Conservation (phyloP, 2,888 invertebrate genomes). For the Stenolophus ochropezus region DNA sequence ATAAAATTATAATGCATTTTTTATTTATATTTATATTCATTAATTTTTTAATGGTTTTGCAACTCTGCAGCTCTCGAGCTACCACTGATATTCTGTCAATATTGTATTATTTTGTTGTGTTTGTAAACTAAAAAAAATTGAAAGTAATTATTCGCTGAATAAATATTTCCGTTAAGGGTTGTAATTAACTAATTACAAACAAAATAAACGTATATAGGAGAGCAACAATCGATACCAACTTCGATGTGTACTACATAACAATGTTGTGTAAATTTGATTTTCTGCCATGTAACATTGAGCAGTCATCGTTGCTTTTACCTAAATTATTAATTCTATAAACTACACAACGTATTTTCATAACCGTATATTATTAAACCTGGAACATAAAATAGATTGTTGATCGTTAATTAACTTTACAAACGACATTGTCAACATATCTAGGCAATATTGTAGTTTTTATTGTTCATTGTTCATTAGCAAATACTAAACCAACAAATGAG, state of each 20-base stretch:
- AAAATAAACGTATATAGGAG: not conserved
- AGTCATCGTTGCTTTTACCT: constrained; percentile 10
- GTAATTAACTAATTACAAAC: constrained; percentile 14
- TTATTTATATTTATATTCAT: too few species aligned
- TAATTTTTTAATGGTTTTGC: too few species aligned
- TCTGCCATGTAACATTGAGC: not conserved
- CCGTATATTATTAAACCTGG: constrained; percentile 2
- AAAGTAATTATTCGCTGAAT: not conserved
- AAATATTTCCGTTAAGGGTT: not conserved
- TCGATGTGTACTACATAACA: not conserved
- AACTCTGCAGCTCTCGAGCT: too few species aligned
- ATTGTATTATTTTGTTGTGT: too few species aligned
- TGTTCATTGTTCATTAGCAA: not conserved
- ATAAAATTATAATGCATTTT: too few species aligned
- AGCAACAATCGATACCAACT: not conserved
- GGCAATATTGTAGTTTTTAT: not conserved
- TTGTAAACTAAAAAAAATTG: too few species aligned
- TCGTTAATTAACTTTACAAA: not conserved
- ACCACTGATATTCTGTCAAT: too few species aligned
- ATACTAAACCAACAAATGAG: not conserved
- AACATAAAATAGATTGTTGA: constrained; percentile 12
- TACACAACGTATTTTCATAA: not conserved
- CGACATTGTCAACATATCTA: not conserved
- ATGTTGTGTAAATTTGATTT: constrained; percentile 34
- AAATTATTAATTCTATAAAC: constrained; percentile 31